Percentiles rank a stretch among this genome's conserved stretches.
Conservation (phyloP, 2,797 vertebrate species). For the Melanotaenia nigrans region DNA sequence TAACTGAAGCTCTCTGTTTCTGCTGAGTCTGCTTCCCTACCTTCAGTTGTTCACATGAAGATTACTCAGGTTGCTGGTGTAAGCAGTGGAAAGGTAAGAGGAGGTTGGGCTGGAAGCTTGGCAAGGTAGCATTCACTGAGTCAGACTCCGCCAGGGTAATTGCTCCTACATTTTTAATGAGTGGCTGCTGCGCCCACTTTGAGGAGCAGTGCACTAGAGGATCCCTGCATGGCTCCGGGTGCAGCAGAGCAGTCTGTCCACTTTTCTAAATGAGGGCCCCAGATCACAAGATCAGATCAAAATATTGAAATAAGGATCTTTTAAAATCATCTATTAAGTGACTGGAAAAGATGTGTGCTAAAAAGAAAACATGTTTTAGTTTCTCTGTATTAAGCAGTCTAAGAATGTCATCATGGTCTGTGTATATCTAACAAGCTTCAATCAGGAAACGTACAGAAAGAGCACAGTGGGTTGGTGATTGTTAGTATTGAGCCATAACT, state of each 20-base stretch:
- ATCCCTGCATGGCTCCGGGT: conserved; percentile 47
- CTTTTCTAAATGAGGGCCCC: conserved; percentile 34
- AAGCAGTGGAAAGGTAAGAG: conserved; percentile 26
- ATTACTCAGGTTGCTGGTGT: conserved; percentile 61
- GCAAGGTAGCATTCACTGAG: conserved; percentile 56
- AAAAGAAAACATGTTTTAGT: background rate
- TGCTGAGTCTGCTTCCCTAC: conserved; percentile 59
- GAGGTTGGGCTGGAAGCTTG: conserved; percentile 45
- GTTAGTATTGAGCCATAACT: background rate
- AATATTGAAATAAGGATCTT: no score
- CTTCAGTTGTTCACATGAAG: conserved; percentile 49
- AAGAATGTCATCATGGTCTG: background rate
- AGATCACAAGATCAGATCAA: background rate
- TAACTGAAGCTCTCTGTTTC: conserved; percentile 66
- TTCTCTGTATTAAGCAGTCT: background rate
- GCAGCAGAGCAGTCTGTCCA: conserved; percentile 46
- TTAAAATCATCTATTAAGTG: background rate
- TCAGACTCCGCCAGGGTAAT: conserved; percentile 72
- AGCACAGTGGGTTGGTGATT: background rate
- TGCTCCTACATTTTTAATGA: conserved; percentile 81
- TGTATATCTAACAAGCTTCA: background rate
- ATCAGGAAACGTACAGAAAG: background rate
- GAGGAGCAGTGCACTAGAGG: conserved; percentile 54
- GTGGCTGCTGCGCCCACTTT: conserved; percentile 67
- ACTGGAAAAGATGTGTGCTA: background rate